Conservation (phyloP, 2,797 vertebrate genomes). For the Parauchenoglanis ngamensis region DNA sequence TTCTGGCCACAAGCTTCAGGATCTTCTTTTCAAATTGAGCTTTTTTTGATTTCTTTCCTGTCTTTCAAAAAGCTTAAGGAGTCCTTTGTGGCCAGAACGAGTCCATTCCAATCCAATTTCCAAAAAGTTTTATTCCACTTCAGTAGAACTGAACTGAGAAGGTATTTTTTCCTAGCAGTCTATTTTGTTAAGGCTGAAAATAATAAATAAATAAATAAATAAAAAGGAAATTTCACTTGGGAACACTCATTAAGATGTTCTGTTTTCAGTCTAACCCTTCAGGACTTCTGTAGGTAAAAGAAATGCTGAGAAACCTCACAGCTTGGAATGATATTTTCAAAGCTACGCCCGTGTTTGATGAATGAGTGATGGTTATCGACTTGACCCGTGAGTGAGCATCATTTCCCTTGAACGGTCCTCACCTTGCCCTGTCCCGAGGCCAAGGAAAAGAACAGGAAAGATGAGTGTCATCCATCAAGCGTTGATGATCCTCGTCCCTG, state of each 20-base stretch:
- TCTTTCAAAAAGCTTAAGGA: background rate
- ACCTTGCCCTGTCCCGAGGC: background rate
- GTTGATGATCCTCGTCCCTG: background rate
- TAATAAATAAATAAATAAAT: no score
- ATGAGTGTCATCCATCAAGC: conserved; percentile 2
- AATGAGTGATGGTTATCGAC: background rate
- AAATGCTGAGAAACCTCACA: background rate
- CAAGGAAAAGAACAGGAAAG: background rate
- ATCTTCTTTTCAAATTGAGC: background rate
- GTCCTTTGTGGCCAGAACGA: background rate
- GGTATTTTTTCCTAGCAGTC: no score
- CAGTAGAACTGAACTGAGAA: no score
- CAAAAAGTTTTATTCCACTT: background rate
- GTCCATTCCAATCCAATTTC: background rate
- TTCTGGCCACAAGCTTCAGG: background rate
- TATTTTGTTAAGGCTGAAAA: no score
- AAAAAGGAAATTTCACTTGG: no score
- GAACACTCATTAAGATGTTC: background rate
- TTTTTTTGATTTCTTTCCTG: background rate
- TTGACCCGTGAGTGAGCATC: background rate
- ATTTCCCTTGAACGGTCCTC: background rate
- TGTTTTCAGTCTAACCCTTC: background rate
- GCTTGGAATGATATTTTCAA: background rate
- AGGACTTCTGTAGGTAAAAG: background rate
- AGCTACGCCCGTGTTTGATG: background rate